A percentile compares a stretch with the other conserved stretches of the same genome.
These are phyloP conservation scores for Bubalus kerabau DNA, from an alignment of 2,113 vertebrate species.

Conservation along the genomic window DNA sequence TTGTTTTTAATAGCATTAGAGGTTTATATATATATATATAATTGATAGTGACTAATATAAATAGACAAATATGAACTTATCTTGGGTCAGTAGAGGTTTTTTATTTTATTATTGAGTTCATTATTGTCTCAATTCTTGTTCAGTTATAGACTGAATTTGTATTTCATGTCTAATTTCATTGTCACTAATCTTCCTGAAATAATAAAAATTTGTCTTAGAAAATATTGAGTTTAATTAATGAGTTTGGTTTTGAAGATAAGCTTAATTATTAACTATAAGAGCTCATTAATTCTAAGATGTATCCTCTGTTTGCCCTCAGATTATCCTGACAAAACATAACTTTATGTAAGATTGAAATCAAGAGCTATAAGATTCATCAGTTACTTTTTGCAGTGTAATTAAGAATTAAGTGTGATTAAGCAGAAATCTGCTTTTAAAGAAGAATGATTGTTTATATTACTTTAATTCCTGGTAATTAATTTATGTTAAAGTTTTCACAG, in stretches of 20 bases:
- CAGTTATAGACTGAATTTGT: not conserved
- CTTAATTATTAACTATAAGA: not conserved
- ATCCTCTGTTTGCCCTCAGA: not conserved
- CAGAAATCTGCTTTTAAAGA: not conserved
- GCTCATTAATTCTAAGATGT: not conserved
- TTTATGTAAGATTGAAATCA: constrained; percentile 4
- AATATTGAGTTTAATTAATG: not conserved
- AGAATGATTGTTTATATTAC: not conserved
- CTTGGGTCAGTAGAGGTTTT: not conserved
- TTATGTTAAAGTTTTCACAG: not conserved
- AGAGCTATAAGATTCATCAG: not conserved
- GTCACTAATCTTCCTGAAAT: not conserved
- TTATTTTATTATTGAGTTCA: not conserved
- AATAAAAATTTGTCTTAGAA: not conserved
- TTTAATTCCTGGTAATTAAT: not conserved
- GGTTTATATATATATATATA: not conserved
- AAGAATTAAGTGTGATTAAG: not conserved
- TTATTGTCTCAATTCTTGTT: not conserved
- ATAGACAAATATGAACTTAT: not conserved
- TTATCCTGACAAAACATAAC: not conserved
- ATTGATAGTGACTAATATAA: not conserved
- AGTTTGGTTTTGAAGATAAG: not conserved
- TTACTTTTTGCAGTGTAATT: not conserved
- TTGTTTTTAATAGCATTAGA: not conserved
- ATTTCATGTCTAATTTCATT: not conserved